Evolutionary conservation across 2,888 invertebrate genomes (phyloP), one percentile per base, ranked within the genome.

Genomic region (Criorhina ranunculi): DNA sequence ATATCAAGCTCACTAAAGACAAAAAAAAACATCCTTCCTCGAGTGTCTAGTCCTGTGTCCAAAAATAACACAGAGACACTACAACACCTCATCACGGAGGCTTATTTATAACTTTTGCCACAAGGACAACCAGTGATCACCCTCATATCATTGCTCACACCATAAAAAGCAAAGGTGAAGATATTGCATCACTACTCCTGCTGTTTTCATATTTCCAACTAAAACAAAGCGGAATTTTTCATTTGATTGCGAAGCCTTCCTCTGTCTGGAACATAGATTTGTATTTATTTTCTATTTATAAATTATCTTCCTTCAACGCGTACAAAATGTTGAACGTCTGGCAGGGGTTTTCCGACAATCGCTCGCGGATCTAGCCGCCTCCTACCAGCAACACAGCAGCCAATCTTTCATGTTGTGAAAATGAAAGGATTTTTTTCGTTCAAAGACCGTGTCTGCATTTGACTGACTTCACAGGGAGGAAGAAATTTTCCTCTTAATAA

Each of bases 381-480:
- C 85, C 80, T 44, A 35, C 75, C n/a, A 55, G 75, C 67, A 75
- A 69, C 15, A 70, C n/a, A 55, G 75, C 67, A 75, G 73, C 15
- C 79, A 79, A 83, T 83, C 73, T 79, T 57, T 69, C 79, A 64
- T 67, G 79, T 57, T 60, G 70, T 42, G 73, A 64, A 80, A 85
- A 80, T 85, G 60, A 85, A 85, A 85, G 85, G 66, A 60, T 24
- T 80, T 66, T n/a, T 80, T 66, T 42, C 80, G 59, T 53, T 80
- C 66, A 75, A 80, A 70, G 70, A 40, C 46, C 46, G 35, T 53
- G 75, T 80, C 85, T 85, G 85, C 85, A 66, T 66, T 70, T 85
- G 85, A 85, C 85, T 85, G 80, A 42, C 69, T 80, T 76, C 80
- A 62, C 33, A 66, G 46, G 53, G 70, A 24, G 69, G 29, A 42